Conservation (phyloP, 1,140 invertebrate species). For the Aphaenogaster rudis region DNA sequence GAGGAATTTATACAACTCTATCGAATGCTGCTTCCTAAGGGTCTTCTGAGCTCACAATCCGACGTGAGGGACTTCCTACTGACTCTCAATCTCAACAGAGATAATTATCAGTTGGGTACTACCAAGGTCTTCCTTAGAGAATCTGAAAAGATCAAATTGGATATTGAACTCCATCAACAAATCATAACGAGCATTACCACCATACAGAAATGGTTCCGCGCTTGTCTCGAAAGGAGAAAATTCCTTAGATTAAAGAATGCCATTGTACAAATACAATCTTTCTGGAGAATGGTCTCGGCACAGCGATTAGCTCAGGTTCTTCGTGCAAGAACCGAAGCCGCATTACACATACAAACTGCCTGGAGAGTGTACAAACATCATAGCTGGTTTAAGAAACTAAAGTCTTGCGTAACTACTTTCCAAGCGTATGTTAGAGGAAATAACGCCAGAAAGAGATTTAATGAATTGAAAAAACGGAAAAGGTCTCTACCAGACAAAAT, state of each 20-base stretch:
- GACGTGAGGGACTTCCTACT: constrained; percentile 94
- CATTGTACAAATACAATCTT: constrained; percentile 92
- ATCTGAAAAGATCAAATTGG: constrained; percentile 97
- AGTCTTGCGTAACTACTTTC: constrained; percentile 89
- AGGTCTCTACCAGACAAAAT: constrained; percentile 71
- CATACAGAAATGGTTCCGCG: constrained; percentile 97
- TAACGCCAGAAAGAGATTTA: constrained; percentile 87
- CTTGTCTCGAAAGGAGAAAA: constrained; percentile 92
- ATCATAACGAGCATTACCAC: constrained; percentile 97
- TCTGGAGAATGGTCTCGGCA: constrained; percentile 90
- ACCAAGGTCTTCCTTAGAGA: constrained; percentile 98
- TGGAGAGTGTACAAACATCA: constrained; percentile 91
- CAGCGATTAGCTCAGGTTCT: constrained; percentile 85
- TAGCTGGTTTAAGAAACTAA: constrained; percentile 90
- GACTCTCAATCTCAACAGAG: constrained; percentile 93
- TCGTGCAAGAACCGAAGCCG: constrained; percentile 88
- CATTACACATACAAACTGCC: constrained; percentile 91
- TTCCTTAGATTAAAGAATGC: constrained; percentile 92
- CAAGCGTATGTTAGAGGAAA: constrained; percentile 92
- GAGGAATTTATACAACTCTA: constrained; percentile 98
- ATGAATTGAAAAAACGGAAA: constrained; percentile 83
- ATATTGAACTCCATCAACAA: constrained; percentile 96
- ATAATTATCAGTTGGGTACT: constrained; percentile 96
- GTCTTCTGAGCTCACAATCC: constrained; percentile 92
- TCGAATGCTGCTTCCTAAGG: constrained; percentile 96